Base-by-base conservation (phyloP, 2,113 vertebrate species). In the Ancistrus triradiatus region DNA sequence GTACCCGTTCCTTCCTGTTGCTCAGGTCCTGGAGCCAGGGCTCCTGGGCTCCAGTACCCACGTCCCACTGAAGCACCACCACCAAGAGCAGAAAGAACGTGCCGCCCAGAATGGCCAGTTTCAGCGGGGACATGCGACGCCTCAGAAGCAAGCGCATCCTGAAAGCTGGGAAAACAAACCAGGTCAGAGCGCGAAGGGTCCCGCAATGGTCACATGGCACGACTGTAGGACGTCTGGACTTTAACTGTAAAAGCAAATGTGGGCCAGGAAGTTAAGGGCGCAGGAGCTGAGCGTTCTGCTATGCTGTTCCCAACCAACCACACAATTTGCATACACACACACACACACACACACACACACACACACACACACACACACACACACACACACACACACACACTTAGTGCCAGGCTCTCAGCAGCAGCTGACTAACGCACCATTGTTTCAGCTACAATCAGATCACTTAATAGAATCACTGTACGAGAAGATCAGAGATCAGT, bases 21-120 rank as follows among this genome's bases (percentile, higher is more conserved):
- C 89, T 91, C 18, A 95, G 88, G 47, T 94, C 93, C 64, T 85
- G 83, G 33, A 95, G 70, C 93, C 93, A 95, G 0, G 90, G 93
- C 57, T 97, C 93, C 1, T 83, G 79, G 1, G 80, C 60, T 0
- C 75, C 70, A 1, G 2, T 74, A 1, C 84, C 84, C 3, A 81
- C 87, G 0, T 95, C 93, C 73, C 74, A 88, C 67, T 94, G 94
- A 11, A 95, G 86, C 46, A 97, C 80, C 80, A 97, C 91, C 35
- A 98, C 77, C 59, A 85, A 83, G 60, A 95, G 70, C 77, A 98
- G 84, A 75, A 90, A 82, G 1, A 92, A 55, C 7, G 72, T 69
- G 22, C 86, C 84, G 0, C 89, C 91, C 0, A 87, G 78, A 63
- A 95, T 8, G 8, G 79, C 91, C 78, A 94, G 81, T 74, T 94